Evolutionary conservation across 2,888 invertebrate genomes (phyloP).

Genomic region (Leucophora obtusa): DNA sequence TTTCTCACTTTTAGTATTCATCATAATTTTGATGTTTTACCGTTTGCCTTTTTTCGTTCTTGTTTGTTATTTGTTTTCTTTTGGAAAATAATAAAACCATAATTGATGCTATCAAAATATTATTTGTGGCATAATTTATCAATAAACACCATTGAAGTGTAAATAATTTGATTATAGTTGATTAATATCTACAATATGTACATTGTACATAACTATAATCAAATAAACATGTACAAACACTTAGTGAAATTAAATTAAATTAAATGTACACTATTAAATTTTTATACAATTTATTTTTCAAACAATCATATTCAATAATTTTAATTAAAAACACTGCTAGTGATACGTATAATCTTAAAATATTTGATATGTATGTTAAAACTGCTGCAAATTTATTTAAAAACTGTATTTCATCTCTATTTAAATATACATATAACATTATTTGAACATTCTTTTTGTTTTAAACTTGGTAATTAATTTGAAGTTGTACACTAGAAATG

Average conservation of each 20-base stretch:
- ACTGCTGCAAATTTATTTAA: too few species aligned
- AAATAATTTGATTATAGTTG: constrained; percentile 76
- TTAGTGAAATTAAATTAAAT: background rate
- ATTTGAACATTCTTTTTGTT: too few species aligned
- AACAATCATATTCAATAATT: too few species aligned
- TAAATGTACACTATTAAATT: too few species aligned
- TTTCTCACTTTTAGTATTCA: background rate
- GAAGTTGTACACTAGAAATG: too few species aligned
- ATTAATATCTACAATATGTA: constrained; percentile 70
- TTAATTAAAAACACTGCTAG: too few species aligned
- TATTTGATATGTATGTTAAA: too few species aligned
- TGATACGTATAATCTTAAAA: too few species aligned
- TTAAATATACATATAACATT: too few species aligned
- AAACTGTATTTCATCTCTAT: too few species aligned
- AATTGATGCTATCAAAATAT: constrained; percentile 77
- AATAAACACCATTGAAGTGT: constrained; percentile 76
- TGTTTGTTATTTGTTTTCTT: background rate
- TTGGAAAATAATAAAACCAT: constrained; percentile 67
- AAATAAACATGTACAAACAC: background rate
- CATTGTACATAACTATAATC: background rate
- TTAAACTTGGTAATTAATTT: too few species aligned
- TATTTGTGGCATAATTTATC: constrained; percentile 76
- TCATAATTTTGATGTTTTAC: constrained; percentile 37
- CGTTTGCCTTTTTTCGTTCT: constrained; percentile 5
- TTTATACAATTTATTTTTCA: too few species aligned